Evolutionary conservation across 2,888 invertebrate species (phyloP).

Genomic region (Watsonalla binaria): DNA sequence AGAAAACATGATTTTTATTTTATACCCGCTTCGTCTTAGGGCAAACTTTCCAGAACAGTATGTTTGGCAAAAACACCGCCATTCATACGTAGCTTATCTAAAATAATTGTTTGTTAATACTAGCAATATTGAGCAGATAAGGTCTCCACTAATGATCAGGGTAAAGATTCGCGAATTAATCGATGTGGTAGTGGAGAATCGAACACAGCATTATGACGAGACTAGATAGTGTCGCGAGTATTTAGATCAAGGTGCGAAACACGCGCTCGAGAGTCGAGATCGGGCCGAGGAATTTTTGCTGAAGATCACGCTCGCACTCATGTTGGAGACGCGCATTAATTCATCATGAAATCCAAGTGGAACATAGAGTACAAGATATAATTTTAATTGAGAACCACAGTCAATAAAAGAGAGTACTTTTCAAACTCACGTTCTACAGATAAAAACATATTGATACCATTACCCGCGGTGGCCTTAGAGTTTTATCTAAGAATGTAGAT

Average conservation of each 20-base stretch:
- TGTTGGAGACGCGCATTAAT: slow-evolving; percentile 51
- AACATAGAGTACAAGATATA: slow-evolving; percentile 35
- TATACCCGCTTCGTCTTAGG: not conserved
- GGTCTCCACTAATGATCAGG: slow-evolving; percentile 1
- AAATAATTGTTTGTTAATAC: slow-evolving; percentile 1
- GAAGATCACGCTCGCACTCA: slow-evolving; percentile 61
- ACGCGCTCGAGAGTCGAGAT: slow-evolving; percentile 71
- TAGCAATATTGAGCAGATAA: not conserved
- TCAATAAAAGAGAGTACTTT: too few species aligned
- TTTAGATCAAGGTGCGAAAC: slow-evolving; percentile 78
- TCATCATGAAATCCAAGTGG: slow-evolving; percentile 50
- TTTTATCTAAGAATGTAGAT: too few species aligned
- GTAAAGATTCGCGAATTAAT: slow-evolving; percentile 24
- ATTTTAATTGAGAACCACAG: not conserved
- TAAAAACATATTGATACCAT: too few species aligned
- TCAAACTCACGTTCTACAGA: too few species aligned
- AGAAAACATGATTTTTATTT: slow-evolving; percentile 1
- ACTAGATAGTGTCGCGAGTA: slow-evolving; percentile 75
- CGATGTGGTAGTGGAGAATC: slow-evolving; percentile 37
- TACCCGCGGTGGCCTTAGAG: too few species aligned
- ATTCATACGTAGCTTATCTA: not conserved
- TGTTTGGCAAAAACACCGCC: too few species aligned
- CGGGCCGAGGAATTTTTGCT: slow-evolving; percentile 68
- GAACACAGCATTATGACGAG: slow-evolving; percentile 52
- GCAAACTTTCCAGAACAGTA: not conserved